Evolutionary conservation across 2,113 vertebrate genomes (phyloP).

Genomic region (Myotis lucifugus): DNA sequence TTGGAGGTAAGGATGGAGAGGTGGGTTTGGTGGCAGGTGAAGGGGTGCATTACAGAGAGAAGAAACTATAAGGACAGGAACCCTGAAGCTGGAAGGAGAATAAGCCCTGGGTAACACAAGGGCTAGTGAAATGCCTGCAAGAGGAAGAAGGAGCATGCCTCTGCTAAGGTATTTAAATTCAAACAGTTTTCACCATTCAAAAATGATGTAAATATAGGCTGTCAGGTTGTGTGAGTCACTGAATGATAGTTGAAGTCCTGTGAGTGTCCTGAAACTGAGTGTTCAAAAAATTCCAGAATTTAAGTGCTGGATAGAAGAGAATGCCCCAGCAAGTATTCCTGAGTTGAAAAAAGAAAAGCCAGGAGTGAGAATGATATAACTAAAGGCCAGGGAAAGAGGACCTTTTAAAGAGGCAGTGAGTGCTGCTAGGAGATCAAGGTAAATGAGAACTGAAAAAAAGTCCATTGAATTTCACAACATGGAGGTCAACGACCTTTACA

Average conservation of each 20-base stretch:
- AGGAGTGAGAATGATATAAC: not conserved
- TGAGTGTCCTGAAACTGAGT: not conserved
- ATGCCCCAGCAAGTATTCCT: not conserved
- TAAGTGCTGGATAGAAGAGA: not conserved
- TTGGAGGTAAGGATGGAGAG: not conserved
- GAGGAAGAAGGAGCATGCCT: not conserved
- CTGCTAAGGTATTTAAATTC: constrained; percentile 5
- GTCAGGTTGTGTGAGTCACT: not conserved
- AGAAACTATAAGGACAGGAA: not conserved
- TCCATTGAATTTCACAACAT: constrained; percentile 9
- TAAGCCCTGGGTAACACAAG: not conserved
- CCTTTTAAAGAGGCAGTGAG: not conserved
- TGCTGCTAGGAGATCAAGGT: not conserved
- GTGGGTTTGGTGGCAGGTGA: not conserved
- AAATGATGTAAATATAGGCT: not conserved
- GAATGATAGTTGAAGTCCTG: not conserved
- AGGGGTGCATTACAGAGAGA: not conserved
- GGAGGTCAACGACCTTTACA: not conserved
- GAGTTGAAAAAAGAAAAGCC: not conserved
- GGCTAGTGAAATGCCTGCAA: not conserved
- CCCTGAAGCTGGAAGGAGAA: not conserved
- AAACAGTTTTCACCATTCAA: constrained; percentile 19
- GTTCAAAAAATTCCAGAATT: not conserved
- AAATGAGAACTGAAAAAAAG: not conserved
- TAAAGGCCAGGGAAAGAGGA: not conserved